These are phyloP conservation scores for Allygus modestus DNA, from an alignment of 2,888 invertebrate species.

Conservation along the genomic window DNA sequence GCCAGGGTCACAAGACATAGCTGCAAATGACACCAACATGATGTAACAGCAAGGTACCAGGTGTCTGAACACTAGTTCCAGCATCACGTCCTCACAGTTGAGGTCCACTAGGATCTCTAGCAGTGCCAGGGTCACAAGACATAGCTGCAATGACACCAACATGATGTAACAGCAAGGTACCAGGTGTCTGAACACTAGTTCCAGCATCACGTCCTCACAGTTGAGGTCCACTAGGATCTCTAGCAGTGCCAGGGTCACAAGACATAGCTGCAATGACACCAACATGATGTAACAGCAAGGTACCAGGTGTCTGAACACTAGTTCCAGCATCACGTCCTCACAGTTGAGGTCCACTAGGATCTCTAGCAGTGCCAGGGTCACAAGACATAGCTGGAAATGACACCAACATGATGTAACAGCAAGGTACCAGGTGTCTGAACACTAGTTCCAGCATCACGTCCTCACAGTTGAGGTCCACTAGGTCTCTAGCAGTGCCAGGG, in stretches of 20 bases:
- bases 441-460: too few species aligned
- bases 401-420: constrained; percentile 80
- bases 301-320: constrained; percentile 90
- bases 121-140: constrained; percentile 92
- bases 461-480: too few species aligned
- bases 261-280: constrained; percentile 80
- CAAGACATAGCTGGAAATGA: constrained; percentile 84
- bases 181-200: constrained; percentile 91
- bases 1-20: constrained; percentile 93
- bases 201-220: constrained; percentile 97
- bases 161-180: constrained; percentile 86
- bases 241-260: constrained; percentile 93
- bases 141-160: constrained; percentile 78
- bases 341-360: constrained; percentile 94
- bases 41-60: constrained; percentile 89
- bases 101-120: constrained; percentile 94
- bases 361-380: constrained; percentile 93
- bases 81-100: constrained; percentile 97
- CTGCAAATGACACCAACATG: constrained; percentile 79
- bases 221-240: constrained; percentile 94
- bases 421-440: constrained; percentile 88
- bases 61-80: constrained; percentile 92
- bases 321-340: constrained; percentile 96
- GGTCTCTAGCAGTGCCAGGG: too few species aligned
- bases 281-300: constrained; percentile 84